phyloP scores from a whole-genome alignment of 2,797 vertebrate species.

The Mus spretus region DNA sequence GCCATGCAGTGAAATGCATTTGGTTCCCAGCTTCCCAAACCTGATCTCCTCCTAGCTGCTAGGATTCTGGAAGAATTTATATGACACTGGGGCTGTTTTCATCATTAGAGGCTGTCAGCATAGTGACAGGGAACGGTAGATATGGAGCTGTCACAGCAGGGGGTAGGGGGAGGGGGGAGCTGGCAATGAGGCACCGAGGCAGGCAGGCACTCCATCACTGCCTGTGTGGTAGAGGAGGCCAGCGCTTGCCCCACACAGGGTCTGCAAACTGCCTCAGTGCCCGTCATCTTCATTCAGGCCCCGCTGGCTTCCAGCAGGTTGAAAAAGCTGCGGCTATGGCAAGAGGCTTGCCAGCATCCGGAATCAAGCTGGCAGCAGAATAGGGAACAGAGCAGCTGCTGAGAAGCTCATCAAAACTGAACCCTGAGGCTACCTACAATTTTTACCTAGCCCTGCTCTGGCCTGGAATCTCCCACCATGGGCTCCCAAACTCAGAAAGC shows the following conservation, averaged over 20 bases:
- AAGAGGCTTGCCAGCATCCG: neutral
- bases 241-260: neutral
- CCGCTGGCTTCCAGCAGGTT: neutral
- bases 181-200: neutral
- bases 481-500: neutral
- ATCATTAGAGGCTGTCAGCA: slow-evolving; percentile 75
- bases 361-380: neutral
- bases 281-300: neutral
- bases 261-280: neutral
- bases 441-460: neutral
- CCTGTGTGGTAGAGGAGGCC: neutral
- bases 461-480: neutral
- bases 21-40: slow-evolving; percentile 14
- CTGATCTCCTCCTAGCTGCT: neutral
- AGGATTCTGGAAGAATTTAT: slow-evolving; percentile 49
- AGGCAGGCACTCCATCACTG: neutral
- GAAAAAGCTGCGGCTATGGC: neutral
- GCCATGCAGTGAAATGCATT: neutral
- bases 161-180: neutral
- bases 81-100: slow-evolving; percentile 43
- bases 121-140: slow-evolving; percentile 61
- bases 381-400: neutral
- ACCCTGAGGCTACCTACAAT: too few species aligned
- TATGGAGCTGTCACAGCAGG: slow-evolving; percentile 39
- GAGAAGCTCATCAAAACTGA: neutral